Conservation (phyloP, 1,140 invertebrate genomes). For the Rhyacophila brunnea region DNA sequence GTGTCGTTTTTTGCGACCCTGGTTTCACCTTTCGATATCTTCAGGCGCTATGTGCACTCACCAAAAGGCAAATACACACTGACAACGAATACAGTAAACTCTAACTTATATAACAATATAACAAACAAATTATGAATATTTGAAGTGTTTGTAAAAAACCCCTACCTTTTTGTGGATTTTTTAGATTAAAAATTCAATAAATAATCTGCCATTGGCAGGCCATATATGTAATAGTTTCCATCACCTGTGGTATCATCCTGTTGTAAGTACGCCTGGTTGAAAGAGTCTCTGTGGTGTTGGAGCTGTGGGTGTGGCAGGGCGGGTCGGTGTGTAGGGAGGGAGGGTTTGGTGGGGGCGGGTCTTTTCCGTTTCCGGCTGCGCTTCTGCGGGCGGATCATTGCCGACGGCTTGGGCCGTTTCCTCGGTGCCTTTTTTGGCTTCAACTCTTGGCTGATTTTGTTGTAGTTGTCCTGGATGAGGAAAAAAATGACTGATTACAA, state of each 20-base stretch:
- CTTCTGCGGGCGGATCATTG: slow-evolving; percentile 74
- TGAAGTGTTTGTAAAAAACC: too few species aligned
- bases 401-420: slow-evolving; percentile 72
- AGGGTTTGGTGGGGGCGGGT: slow-evolving; percentile 29
- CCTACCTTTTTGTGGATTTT: too few species aligned
- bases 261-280: background rate
- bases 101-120: too few species aligned
- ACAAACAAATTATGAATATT: too few species aligned
- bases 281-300: too few species aligned
- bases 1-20: too few species aligned
- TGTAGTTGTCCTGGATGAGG: slow-evolving; percentile 68
- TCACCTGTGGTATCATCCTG: slow-evolving; percentile 17
- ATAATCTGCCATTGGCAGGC: background rate
- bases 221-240: background rate
- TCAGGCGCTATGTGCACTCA: too few species aligned
- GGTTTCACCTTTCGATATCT: too few species aligned
- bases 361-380: slow-evolving; percentile 47
- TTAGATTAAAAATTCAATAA: too few species aligned
- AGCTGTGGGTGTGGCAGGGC: slow-evolving; percentile 34
- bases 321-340: slow-evolving; percentile 18
- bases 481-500: too few species aligned
- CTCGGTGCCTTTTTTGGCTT: slow-evolving; percentile 77
- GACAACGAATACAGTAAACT: too few species aligned
- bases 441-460: slow-evolving; percentile 66
- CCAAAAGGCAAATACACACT: too few species aligned